A percentile compares a stretch with the other conserved stretches of the same genome.
Conservation (phyloP, 2,113 vertebrate genomes). For the Daubentonia madagascariensis region DNA sequence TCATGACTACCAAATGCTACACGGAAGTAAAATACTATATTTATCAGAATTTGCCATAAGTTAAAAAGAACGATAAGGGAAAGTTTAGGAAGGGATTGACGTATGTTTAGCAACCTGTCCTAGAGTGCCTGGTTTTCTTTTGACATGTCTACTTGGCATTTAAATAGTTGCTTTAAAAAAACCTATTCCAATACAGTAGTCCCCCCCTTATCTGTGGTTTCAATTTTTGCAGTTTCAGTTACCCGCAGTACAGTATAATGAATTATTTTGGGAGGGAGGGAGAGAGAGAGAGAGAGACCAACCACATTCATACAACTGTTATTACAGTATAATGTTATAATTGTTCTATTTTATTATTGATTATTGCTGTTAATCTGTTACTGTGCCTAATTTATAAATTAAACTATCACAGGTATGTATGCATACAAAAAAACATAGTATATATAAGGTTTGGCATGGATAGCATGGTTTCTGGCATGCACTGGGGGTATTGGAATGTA, state of each 20-base stretch:
- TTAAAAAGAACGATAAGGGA: background rate
- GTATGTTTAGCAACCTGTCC: background rate
- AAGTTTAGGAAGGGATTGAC: background rate
- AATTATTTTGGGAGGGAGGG: background rate
- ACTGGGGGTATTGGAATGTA: background rate
- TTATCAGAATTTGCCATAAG: background rate
- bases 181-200: background rate
- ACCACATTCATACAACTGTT: background rate
- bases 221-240: background rate
- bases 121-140: background rate
- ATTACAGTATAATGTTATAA: background rate
- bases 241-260: background rate
- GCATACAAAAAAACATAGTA: background rate
- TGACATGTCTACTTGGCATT: conserved; percentile 2
- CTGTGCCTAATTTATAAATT: background rate
- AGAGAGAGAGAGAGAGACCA: background rate
- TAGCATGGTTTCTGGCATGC: background rate
- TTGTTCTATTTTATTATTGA: background rate
- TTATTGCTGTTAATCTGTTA: background rate
- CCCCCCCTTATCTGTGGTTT: background rate
- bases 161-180: background rate
- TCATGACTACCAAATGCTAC: background rate
- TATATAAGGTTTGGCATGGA: background rate
- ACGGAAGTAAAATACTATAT: background rate
- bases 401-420: background rate